Evolutionary conservation across 2,113 vertebrate species (phyloP), one percentile per base, ranked within the genome.

Genomic region (Gobius niger): DNA sequence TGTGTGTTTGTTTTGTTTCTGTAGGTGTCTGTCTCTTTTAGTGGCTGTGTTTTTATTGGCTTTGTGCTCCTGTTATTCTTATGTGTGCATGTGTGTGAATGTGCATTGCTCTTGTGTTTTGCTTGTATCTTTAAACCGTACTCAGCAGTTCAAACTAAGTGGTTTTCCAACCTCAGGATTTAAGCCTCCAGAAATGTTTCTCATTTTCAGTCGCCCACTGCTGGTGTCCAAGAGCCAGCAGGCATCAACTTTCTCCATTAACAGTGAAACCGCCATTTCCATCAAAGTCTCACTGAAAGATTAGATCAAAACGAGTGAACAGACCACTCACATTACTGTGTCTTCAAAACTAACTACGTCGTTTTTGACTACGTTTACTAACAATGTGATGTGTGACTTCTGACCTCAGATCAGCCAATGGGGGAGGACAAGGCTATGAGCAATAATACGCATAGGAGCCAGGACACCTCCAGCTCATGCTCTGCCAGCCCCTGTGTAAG

Each of bases 361-460:
- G 68, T 63, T 18, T 51, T 76, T 66, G 51, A 16, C 52, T 44
- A 44, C 70, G 24, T 56, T 73, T 44, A 65, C 72, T 88, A 78
- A 90, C 84, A 70, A 40, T 40, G 24, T 60, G 47, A 49, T 60
- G 53, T 72, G 67, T 83, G 63, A 84, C 79, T 53, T 88, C 57
- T 85, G 70, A 78, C 76, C 63, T 73, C 89, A 98, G 96, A 95
- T 85, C 92, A 94, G 88, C 93, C 92, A 0, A 94, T 94, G 84
- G 95, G 94, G 0, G 92, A 91, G 81, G 95, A 95, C 81, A 94
- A 95, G 78, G 94, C 95, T n/a, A 94, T 94, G 0, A 95, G 94
- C 87, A 95, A 93, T 79, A 95, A 96, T 69, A 94, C 94, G 67
- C 93, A 94, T 87, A 94, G 95, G 91, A 95, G 93, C 83, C 95